phyloP scores from a whole-genome alignment of 2,113 vertebrate species.

The Gadus chalcogrammus region DNA sequence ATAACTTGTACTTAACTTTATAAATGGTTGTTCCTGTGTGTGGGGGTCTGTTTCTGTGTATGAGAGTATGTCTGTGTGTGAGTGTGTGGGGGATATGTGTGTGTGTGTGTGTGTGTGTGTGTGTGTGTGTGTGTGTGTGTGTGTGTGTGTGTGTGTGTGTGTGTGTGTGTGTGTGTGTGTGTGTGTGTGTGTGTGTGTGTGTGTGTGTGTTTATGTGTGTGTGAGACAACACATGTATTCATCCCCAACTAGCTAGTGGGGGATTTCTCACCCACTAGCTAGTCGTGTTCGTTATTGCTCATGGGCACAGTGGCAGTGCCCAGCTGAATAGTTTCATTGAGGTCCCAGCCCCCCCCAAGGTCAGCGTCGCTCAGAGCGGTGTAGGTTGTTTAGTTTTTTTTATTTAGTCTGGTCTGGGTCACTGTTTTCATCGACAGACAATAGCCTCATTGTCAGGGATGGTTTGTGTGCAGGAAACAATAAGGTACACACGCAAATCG shows the following conservation, averaged over 20 bases:
- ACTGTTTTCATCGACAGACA: too few species aligned
- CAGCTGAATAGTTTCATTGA: slow-evolving; percentile 19
- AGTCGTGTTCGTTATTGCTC: slow-evolving; percentile 13
- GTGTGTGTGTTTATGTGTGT: too few species aligned
- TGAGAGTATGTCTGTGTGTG: slow-evolving; percentile 1
- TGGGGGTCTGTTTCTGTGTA: slow-evolving; percentile 6
- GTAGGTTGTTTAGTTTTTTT: not conserved
- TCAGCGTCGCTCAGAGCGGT: not conserved
- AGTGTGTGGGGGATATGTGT: not conserved
- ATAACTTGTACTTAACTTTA: slow-evolving; percentile 70
- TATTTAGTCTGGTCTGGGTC: too few species aligned
- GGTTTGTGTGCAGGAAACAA: too few species aligned
- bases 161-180: too few species aligned
- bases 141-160: not conserved
- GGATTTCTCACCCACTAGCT: not conserved
- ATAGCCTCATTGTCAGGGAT: too few species aligned
- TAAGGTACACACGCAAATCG: too few species aligned
- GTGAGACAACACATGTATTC: slow-evolving; percentile 1
- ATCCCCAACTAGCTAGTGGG: not conserved
- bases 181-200: too few species aligned
- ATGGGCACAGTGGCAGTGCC: not conserved
- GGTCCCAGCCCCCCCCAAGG: slow-evolving; percentile 4
- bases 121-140: not conserved
- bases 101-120: too few species aligned
- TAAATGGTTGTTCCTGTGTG: not conserved